Base-by-base conservation (phyloP, 2,888 invertebrate species). In the Lasioglossum malachurum region DNA sequence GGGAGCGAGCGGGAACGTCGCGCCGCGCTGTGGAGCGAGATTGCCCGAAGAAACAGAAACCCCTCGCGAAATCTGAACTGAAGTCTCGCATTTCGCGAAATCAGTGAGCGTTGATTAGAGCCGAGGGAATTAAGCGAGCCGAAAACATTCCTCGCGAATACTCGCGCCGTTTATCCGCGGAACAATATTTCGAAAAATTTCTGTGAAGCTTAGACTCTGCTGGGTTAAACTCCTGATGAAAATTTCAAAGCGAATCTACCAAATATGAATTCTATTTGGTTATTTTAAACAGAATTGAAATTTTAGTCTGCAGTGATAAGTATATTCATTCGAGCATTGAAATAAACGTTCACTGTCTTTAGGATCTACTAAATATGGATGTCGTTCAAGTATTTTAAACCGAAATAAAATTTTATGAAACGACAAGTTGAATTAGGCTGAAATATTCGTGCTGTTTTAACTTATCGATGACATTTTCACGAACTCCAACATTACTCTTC, bases 31-130 rank as follows among this genome's bases (percentile, higher is more conserved):
- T 23, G 23, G 60, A 60, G 60, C 60, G 76, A 82, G 82, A 53
- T 53, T 19, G 35, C 67, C 67, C 35, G 75, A 76, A 73, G 53
- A 53, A 72, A 82, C 82, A 27, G 44, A 49, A 57, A 76, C 10
- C 44, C 76, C 14, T n/a, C 60, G 82, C 60, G 60, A 82, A 83
- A 83, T 76, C 72, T 44, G 53, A 82, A 53, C 76, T 60, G n/a
- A 27, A 76, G 49, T 76, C 72, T 72, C 72, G 53, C 44, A 49
- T 81, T 35, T 35, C 64, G 76, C 72, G 41, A 44, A 73, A 82
- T 76, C 76, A 53, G 53, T 41, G 41, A 23, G 60, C 60, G 41
- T 35, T 35, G 72, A 76, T 64, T 64, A 53, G 23, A 67, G 27
- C 73, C 14, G 23, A 31, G 79, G 31, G 16, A 23, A 1, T 16